Percentiles rank a stretch among this genome's conserved stretches.
Conservation (phyloP, 1,140 invertebrate genomes). For the Pseudomyrmex dendroicus region DNA sequence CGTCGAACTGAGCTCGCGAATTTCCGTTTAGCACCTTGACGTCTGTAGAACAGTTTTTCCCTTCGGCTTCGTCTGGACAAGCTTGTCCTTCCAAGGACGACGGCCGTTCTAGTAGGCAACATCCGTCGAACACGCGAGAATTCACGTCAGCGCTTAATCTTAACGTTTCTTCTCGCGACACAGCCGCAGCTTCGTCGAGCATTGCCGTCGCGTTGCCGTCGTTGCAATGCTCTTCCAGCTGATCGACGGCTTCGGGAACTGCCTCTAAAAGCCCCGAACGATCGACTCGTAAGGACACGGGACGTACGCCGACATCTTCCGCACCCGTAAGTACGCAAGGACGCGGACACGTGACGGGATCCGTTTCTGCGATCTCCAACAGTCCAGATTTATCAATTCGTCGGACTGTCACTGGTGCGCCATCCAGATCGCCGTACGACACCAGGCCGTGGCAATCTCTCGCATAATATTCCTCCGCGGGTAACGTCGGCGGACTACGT, state of each 20-base stretch:
- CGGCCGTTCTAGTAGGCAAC: conserved; percentile 16
- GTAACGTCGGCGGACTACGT: conserved; percentile 51
- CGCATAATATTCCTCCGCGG: conserved; percentile 63
- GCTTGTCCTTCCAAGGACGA: conserved; percentile 37
- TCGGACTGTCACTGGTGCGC: conserved; percentile 71
- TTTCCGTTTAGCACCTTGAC: conserved; percentile 14
- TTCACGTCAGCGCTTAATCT: conserved; percentile 31
- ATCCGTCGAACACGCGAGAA: conserved; percentile 24
- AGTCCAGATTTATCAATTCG: conserved; percentile 81
- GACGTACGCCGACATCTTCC: conserved; percentile 57
- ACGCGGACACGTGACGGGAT: conserved; percentile 34
- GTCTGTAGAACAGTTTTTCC: neutral
- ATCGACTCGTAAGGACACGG: conserved; percentile 73
- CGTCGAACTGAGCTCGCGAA: conserved; percentile 11
- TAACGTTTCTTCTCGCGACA: conserved; percentile 10
- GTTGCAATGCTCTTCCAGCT: conserved; percentile 52
- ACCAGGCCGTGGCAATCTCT: conserved; percentile 19
- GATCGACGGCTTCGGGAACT: conserved; percentile 80
- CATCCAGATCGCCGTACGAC: conserved; percentile 64
- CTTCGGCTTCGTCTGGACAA: conserved; percentile 13
- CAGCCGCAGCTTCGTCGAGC: conserved; percentile 17
- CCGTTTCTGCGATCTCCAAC: conserved; percentile 77
- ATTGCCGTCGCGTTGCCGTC: conserved; percentile 16
- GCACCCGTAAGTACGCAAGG: conserved; percentile 60
- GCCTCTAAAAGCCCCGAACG: conserved; percentile 77